Evolutionary conservation across 2,797 vertebrate species (phyloP), one percentile per base, ranked within the genome.

Genomic region (Pogonophryne albipinna): DNA sequence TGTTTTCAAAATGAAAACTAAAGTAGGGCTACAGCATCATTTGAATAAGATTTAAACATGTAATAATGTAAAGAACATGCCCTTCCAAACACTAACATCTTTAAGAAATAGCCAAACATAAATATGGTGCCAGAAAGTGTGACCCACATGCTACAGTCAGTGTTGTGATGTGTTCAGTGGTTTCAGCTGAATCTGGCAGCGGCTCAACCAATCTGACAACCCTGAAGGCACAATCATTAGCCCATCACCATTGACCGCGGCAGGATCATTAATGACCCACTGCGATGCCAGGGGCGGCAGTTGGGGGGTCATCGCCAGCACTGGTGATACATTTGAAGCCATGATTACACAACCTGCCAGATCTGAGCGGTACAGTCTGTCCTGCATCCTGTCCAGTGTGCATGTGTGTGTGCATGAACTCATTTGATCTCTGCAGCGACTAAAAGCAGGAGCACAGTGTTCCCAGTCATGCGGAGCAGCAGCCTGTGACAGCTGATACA

Each of bases 171-270:
- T 17, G 41, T 86, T 74, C n/a, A 76, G 47, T 90, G 84, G 74
- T 85, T 89, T 82, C 74, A 78, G 66, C 51, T 9, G 9, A 67
- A 46, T 59, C 77, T 80, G 83, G 71, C 83, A 41, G 66, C 16
- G 0, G 14, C 58, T 78, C 83, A 85, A 72, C 78, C 73, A 45
- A 82, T 82, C 55, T n/a, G 42, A 78, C 60, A 5, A 27, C 86
- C 89, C 8, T 23, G 0, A 6, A 65, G 89, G 80, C 72, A 46
- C 78, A 76, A 91, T 93, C 90, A 81, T 87, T 92, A 91, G 67
- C 74, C 74, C 75, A 82, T 91, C 85, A 70, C 58, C 86, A 85
- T 68, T 90, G 90, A 92, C 89, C 76, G 83, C 87, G 79, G 87
- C 76, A 58, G 53, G 75, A 90, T 90, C 70, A 5, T 79, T 91